A percentile compares a stretch with the other conserved stretches of the same genome.
phyloP scores from a whole-genome alignment of 2,797 vertebrate species.

The Spheniscus humboldti region DNA sequence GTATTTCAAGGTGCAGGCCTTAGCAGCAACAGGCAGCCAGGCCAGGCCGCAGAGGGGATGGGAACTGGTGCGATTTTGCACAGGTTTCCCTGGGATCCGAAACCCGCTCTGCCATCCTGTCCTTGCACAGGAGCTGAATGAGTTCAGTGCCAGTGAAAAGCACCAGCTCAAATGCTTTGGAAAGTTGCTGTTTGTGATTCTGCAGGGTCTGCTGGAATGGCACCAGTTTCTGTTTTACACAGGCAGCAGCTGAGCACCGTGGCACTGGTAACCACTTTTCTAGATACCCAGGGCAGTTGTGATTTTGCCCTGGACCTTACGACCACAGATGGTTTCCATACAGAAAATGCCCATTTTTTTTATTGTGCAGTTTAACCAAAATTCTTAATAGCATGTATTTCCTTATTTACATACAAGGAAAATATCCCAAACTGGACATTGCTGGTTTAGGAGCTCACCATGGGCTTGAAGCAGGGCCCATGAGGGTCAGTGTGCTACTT shows the following conservation, averaged over 20 bases:
- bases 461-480: background rate
- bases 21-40: background rate
- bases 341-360: background rate
- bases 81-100: background rate
- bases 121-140: background rate
- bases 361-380: background rate
- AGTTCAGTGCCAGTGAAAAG: background rate
- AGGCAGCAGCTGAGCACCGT: background rate
- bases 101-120: background rate
- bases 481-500: background rate
- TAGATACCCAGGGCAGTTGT: background rate
- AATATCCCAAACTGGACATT: background rate
- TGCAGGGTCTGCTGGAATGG: background rate
- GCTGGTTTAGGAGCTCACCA: background rate
- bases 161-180: background rate
- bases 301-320: background rate
- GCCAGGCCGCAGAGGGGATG: background rate
- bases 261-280: background rate
- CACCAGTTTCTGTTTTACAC: background rate
- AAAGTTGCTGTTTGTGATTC: background rate
- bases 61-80: background rate
- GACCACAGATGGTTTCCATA: background rate
- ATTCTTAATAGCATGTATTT: background rate
- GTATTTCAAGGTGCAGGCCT: background rate
- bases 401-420: background rate